phyloP scores from a whole-genome alignment of 2,888 invertebrate species.

The Dichetophora obliterata region DNA sequence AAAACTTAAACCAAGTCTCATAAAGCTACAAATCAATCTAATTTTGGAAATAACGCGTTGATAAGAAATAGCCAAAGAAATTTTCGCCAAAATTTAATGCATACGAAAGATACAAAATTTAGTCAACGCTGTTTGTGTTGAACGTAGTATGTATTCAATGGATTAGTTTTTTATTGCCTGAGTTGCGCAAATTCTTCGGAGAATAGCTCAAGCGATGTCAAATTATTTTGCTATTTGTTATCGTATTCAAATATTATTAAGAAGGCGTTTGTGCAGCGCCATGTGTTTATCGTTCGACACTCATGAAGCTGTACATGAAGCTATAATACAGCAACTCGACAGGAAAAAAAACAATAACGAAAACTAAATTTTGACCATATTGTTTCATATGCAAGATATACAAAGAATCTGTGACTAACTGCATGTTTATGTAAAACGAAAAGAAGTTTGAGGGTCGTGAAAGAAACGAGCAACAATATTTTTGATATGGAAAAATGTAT shows the following conservation, averaged over 20 bases:
- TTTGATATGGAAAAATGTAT: too few relatives aligned
- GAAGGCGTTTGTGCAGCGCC: neutral
- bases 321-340: too few relatives aligned
- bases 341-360: too few relatives aligned
- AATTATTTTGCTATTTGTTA: slow-evolving; percentile 65
- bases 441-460: too few relatives aligned
- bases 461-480: too few relatives aligned
- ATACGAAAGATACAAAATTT: too few relatives aligned
- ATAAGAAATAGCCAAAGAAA: slow-evolving; percentile 3
- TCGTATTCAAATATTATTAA: slow-evolving; percentile 37
- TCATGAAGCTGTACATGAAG: too few relatives aligned
- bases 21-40: slow-evolving; percentile 6
- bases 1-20: neutral
- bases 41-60: slow-evolving; percentile 2
- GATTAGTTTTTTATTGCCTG: neutral
- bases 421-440: too few relatives aligned
- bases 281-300: neutral
- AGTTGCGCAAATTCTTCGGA: neutral
- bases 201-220: slow-evolving; percentile 63
- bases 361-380: neutral
- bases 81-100: neutral
- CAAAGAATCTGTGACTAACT: neutral
- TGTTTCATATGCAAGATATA: neutral
- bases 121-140: neutral
- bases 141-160: too few relatives aligned